A percentile compares a stretch with the other conserved stretches of the same genome.
Evolutionary conservation across 2,113 vertebrate species (phyloP).

Genomic region (Ceuthmochares aereus): DNA sequence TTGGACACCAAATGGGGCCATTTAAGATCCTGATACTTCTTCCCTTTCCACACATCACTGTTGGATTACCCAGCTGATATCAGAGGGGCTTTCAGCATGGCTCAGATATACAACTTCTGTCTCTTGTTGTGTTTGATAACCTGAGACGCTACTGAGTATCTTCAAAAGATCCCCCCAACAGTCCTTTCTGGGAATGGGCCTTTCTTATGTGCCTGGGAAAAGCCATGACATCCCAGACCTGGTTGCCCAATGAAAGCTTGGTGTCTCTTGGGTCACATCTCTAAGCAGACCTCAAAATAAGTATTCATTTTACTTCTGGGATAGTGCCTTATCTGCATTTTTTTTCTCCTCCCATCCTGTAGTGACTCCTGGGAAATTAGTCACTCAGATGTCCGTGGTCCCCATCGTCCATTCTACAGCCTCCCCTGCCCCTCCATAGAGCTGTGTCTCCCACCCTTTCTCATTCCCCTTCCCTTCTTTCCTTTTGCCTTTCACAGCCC

Average conservation of each 20-base stretch:
- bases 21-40: not conserved
- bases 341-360: not conserved
- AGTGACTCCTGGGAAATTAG: not conserved
- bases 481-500: not conserved
- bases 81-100: not conserved
- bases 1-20: not conserved
- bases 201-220: not conserved
- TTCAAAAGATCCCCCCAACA: not conserved
- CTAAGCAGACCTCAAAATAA: not conserved
- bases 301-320: not conserved
- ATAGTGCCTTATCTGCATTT: not conserved
- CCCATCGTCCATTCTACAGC: not conserved
- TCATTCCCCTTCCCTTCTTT: too few species aligned
- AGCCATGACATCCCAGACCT: not conserved
- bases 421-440: not conserved
- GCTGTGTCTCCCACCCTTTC: too few species aligned
- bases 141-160: not conserved
- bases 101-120: not conserved
- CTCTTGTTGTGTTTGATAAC: accelerated
- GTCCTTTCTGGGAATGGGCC: not conserved
- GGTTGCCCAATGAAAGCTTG: not conserved
- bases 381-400: not conserved
- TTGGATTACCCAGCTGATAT: not conserved
- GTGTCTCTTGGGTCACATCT: not conserved
- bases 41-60: accelerated